phyloP scores from a whole-genome alignment of 2,797 vertebrate species.

The Sebastes hopkinsi region DNA sequence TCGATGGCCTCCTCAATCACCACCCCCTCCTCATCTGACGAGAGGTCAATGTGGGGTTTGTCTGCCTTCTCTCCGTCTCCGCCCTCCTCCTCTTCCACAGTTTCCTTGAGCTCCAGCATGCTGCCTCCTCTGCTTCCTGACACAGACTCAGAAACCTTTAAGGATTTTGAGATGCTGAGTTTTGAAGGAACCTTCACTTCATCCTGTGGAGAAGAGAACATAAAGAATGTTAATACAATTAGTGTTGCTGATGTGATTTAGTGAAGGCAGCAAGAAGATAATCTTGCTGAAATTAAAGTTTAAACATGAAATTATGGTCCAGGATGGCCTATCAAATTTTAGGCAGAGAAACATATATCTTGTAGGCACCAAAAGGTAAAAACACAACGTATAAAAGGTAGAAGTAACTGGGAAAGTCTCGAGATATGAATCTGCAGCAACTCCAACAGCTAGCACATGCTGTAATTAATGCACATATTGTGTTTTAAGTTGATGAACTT shows the following conservation, averaged over 20 bases:
- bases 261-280: neutral
- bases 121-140: slow-evolving; percentile 87
- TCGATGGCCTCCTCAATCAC: slow-evolving; percentile 91
- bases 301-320: neutral
- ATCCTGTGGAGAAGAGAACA: slow-evolving; percentile 82
- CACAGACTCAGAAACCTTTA: slow-evolving; percentile 87
- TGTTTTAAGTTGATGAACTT: neutral
- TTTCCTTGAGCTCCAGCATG: slow-evolving; percentile 79
- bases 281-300: neutral
- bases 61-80: slow-evolving; percentile 85
- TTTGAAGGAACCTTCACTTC: slow-evolving; percentile 94
- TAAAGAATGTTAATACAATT: neutral
- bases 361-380: neutral
- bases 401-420: neutral
- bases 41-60: slow-evolving; percentile 88
- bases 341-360: neutral
- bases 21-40: slow-evolving; percentile 96
- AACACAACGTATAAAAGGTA: neutral
- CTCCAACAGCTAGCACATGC: too few relatives aligned
- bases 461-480: neutral
- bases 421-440: neutral
- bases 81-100: slow-evolving; percentile 76
- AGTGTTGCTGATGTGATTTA: neutral
- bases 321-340: neutral
- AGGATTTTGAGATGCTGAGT: slow-evolving; percentile 91